These are phyloP conservation scores for Manacus vitellinus DNA, from an alignment of 2,113 vertebrate genomes.

Conservation along the genomic window DNA sequence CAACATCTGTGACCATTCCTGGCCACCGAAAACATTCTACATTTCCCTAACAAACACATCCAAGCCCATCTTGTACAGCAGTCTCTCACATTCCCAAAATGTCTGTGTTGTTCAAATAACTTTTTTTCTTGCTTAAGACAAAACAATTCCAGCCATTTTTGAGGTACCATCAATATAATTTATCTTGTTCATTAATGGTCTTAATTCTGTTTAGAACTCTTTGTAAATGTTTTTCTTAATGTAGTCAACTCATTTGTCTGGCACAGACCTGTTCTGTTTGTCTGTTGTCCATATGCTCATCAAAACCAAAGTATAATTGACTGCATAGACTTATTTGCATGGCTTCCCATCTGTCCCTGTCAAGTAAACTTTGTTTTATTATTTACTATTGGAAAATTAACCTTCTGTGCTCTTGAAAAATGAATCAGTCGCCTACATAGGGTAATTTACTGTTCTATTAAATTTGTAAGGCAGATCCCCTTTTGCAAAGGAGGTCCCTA, in stretches of 20 bases:
- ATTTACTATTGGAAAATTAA: constrained; percentile 31
- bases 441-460: neutral
- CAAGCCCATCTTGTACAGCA: neutral
- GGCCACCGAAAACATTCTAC: neutral
- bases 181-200: neutral
- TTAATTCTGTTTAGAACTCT: neutral
- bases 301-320: neutral
- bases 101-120: neutral
- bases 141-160: neutral
- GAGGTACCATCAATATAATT: neutral
- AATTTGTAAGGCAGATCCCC: neutral
- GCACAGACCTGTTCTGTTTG: neutral
- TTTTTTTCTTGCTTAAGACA: neutral
- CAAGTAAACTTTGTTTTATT: neutral
- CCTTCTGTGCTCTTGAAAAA: constrained; percentile 21
- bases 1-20: neutral
- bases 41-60: neutral
- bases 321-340: neutral
- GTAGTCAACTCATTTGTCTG: neutral
- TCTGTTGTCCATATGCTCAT: neutral
- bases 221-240: neutral
- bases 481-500: neutral
- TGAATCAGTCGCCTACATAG: neutral
- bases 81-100: neutral
- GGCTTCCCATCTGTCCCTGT: constrained; percentile 15